Evolutionary conservation across 2,888 invertebrate species (phyloP), one percentile per base, ranked within the genome.

Genomic region (Leptinotarsa rubiginosa): DNA sequence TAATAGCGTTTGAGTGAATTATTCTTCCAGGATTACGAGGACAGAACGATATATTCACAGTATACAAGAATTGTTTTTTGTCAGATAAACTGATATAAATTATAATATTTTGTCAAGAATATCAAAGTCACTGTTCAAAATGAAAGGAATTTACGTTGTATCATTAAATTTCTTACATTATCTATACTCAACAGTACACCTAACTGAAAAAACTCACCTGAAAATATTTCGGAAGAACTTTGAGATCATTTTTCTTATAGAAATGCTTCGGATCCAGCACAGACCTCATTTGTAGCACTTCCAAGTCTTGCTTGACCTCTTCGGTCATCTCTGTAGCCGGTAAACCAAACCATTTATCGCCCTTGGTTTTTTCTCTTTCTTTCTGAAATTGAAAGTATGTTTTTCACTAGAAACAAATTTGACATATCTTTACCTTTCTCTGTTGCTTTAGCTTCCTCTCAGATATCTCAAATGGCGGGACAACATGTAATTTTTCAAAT

Each of bases 191-290:
- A 41, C 41, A 41, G 10, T 41, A 41, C 41, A 41, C 41, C 41
- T 41, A 41, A 41, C 41, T 41, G 41, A 10, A 5, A 41, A 41
- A 69, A 62, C 81, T 85, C 87, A 96, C 95, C 90, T 96, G 96
- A 88, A 98, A 98, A 86, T 96, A 98, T 88, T 98, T 98, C 0
- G 98, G 98, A 49, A 96, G 84, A 1, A 92, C 93, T 88, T 94
- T 94, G 80, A 94, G 90, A 84, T 97, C 96, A 86, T 96, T 97
- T 84, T 95, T 95, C 87, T 98, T 98, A 89, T 98, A 99, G 88
- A 98, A 98, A 80, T 93, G 93, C 87, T 97, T 97, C 0, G 97
- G 96, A 89, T 99, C 95, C 15, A 98, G 88, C 0, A 92, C 95
- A 0, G 96, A 95, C 82, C 99, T 92, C 97, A 99, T 97, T 88